phyloP scores from a whole-genome alignment of 2,113 vertebrate genomes.

The Bombycilla garrulus region DNA sequence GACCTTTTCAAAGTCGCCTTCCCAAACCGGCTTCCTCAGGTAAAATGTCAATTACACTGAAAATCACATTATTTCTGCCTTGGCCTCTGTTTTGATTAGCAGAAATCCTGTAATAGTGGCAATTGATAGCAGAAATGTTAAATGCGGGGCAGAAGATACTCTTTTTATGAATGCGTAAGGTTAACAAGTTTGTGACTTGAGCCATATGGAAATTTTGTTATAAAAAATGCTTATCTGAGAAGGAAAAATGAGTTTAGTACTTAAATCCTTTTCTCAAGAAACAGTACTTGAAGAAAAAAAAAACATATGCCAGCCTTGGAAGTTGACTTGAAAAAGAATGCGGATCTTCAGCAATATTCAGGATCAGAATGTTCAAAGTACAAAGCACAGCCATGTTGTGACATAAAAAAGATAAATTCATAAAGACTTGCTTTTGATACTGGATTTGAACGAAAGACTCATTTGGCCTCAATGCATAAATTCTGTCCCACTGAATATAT shows the following conservation, averaged over 20 bases:
- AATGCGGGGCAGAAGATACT: constrained; percentile 20
- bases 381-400: neutral
- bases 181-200: constrained; percentile 47
- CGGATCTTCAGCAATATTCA: neutral
- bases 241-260: neutral
- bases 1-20: constrained; percentile 75
- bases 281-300: neutral
- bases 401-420: neutral
- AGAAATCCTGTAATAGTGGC: constrained; percentile 1
- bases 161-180: neutral
- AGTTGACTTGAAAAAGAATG: constrained; percentile 3
- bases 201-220: constrained; percentile 3
- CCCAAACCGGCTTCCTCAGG: constrained; percentile 80
- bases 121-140: constrained; percentile 36
- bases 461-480: constrained; percentile 15
- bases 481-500: neutral
- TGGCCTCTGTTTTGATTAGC: constrained; percentile 34
- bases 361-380: neutral
- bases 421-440: constrained; percentile 5
- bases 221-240: constrained; percentile 13
- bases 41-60: constrained; percentile 69
- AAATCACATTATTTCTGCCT: constrained; percentile 16
- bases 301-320: neutral
- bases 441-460: neutral
- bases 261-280: constrained; percentile 10